phyloP scores from a whole-genome alignment of 92 coral and sea anemone species.

The Epizoanthus stellaris region DNA sequence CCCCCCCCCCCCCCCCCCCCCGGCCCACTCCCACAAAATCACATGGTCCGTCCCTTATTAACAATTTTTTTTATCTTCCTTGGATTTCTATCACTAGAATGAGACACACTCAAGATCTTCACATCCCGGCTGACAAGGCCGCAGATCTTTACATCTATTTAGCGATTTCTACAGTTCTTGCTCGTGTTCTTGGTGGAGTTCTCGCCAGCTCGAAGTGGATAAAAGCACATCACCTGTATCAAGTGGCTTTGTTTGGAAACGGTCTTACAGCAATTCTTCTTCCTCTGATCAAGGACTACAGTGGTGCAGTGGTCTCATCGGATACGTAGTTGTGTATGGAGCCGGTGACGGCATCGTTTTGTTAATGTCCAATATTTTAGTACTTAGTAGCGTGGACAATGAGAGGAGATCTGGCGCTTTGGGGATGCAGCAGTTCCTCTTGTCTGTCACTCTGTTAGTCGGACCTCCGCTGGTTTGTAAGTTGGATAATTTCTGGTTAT shows the following conservation, averaged over 20 bases:
- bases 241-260: neutral
- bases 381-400: neutral
- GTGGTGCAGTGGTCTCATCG: neutral
- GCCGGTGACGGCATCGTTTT: neutral
- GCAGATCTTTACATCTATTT: constrained; percentile 1
- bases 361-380: neutral
- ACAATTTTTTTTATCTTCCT: too few species aligned
- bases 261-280: neutral
- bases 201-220: neutral
- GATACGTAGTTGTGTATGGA: neutral
- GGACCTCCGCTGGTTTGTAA: constrained; percentile 7
- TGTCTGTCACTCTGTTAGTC: neutral
- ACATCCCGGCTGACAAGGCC: neutral
- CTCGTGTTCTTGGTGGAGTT: neutral
- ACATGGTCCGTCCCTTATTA: too few species aligned
- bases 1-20: too few species aligned
- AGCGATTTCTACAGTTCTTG: neutral
- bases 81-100: too few species aligned
- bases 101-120: neutral
- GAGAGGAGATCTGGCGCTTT: neutral
- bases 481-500: too few species aligned
- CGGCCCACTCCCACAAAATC: too few species aligned
- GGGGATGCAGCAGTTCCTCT: constrained; percentile 3
- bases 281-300: neutral
- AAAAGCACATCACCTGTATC: neutral